Evolutionary conservation across 2,797 vertebrate species (phyloP), one percentile per base, ranked within the genome.

Genomic region (Eospalax fontanierii): DNA sequence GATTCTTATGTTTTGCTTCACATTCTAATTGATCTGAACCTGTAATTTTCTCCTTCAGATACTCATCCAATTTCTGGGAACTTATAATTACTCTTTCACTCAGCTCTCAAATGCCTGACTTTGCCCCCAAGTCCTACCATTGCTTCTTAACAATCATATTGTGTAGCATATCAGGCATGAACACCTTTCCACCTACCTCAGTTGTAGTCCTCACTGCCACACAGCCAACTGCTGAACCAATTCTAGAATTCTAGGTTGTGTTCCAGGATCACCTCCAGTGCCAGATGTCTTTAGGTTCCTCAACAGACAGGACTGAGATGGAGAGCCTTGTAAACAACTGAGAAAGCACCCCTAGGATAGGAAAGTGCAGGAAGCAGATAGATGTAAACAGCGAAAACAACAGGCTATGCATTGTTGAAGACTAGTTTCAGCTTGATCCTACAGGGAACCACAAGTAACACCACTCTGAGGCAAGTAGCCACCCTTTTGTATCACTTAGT

Each of bases 111-210:
- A 80, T 38, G 50, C 38, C 59, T 16, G 26, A 81, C 30, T 50
- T 89, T 86, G 16, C 18, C 14, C 70, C 46, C 8, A 15, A 93
- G 14, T 70, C 35, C 59, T 73, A 66, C 10, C 0, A 19, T 73
- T 71, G 68, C 63, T 38, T 66, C 15, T 57, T 54, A 54, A 54
- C n/a, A 61, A 28, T 38, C 63, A 35, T 26, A 28, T 33, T 15
- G 2, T 15, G 57, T 10, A 68, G n/a, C n/a, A 28, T 1, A 73
- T 15, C 9, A 43, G 5, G 12, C 19, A 81, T 28, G 2, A 65
- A 38, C 61, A 14, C 18, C 46, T 61, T 33, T 43, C 22, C 75
- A 70, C 94, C 57, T 78, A 86, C 92, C 90, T 85, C 6, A n/a
- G 40, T 11, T 33, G 61, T n/a, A n/a, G 16, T 73, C 38, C 35